phyloP scores from a whole-genome alignment of 2,797 vertebrate genomes.

The Artibeus jamaicensis region DNA sequence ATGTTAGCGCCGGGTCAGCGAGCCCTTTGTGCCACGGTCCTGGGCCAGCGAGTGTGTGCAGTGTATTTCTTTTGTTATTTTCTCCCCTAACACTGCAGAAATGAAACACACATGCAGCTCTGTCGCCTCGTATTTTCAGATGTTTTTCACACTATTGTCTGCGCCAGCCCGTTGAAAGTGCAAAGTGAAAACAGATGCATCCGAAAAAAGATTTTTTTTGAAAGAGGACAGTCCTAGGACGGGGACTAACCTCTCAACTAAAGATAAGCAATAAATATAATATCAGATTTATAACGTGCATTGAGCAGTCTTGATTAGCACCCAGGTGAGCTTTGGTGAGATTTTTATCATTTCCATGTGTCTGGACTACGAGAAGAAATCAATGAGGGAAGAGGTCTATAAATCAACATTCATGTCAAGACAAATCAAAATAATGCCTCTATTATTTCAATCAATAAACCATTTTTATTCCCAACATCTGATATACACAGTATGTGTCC shows the following conservation, averaged over 20 bases:
- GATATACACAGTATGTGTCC: conserved; percentile 79
- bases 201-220: conserved; percentile 56
- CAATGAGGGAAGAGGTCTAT: conserved; percentile 83
- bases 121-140: conserved; percentile 84
- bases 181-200: conserved; percentile 86
- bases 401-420: conserved; percentile 88
- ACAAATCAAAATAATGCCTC: conserved; percentile 89
- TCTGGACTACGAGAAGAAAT: conserved; percentile 81
- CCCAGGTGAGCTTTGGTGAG: conserved; percentile 77
- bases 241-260: conserved; percentile 60
- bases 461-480: conserved; percentile 85
- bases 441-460: conserved; percentile 87
- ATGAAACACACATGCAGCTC: conserved; percentile 84
- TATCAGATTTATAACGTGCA: conserved; percentile 67
- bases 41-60: neutral
- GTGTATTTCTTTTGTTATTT: conserved; percentile 81
- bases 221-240: conserved; percentile 59
- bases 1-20: conserved; percentile 68
- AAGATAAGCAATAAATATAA: conserved; percentile 60
- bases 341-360: conserved; percentile 84
- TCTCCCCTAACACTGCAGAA: conserved; percentile 77
- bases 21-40: conserved; percentile 60
- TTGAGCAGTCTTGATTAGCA: conserved; percentile 75
- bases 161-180: conserved; percentile 81
- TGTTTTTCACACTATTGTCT: conserved; percentile 84